Conservation (phyloP, 1,140 invertebrate species). For the Araneus ventricosus region DNA sequence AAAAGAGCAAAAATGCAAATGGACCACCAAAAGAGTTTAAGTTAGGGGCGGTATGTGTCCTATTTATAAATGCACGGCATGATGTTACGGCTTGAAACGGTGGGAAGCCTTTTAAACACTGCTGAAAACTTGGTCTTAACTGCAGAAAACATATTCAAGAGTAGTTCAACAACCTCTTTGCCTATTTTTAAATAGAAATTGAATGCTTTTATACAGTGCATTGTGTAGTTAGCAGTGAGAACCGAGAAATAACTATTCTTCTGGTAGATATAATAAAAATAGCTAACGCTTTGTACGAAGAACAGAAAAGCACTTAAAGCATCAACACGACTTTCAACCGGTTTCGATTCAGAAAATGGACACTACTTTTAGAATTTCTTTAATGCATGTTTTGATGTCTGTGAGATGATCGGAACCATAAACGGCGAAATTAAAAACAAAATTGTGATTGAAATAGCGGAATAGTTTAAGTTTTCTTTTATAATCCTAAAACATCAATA, state of each 20-base stretch:
- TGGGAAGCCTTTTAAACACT: neutral
- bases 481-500: no score
- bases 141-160: neutral
- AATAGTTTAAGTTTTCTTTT: no score
- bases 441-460: no score
- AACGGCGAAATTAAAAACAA: no score
- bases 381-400: no score
- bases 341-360: neutral
- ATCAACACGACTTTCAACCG: neutral
- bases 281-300: neutral
- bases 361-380: no score
- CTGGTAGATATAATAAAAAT: neutral
- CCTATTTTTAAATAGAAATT: neutral
- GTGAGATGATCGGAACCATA: no score
- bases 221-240: neutral
- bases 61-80: constrained; percentile 2
- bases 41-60: neutral
- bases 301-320: neutral
- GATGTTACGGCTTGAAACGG: neutral
- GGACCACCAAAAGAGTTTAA: neutral
- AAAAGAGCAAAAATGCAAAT: neutral
- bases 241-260: neutral
- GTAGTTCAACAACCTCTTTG: constrained; percentile 9
- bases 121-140: neutral
- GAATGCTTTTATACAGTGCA: neutral